Evolutionary conservation across 92 coral and sea anemone genomes (phyloP).

Genomic region (Parazoanthus swiftii): DNA sequence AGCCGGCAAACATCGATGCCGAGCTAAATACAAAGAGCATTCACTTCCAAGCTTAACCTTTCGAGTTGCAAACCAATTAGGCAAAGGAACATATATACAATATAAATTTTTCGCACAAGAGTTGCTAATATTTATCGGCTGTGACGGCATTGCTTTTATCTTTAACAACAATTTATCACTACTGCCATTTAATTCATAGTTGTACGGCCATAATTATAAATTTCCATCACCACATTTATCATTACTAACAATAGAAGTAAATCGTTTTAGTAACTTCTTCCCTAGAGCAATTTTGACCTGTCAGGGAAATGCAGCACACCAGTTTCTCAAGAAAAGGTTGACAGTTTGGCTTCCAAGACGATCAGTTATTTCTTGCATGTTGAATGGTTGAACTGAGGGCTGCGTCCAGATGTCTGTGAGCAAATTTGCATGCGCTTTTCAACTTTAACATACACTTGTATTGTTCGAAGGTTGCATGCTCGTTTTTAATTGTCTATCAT

Average conservation of each 20-base stretch:
- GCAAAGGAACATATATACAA: too few relatives aligned
- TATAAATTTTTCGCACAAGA: not conserved
- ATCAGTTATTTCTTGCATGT: not conserved
- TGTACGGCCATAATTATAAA: constrained; percentile 1
- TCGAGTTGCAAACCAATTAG: too few relatives aligned
- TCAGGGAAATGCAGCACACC: not conserved
- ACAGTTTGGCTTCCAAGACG: not conserved
- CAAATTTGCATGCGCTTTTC: constrained; percentile 28
- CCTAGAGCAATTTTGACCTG: not conserved
- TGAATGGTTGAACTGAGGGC: not conserved
- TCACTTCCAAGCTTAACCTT: too few relatives aligned
- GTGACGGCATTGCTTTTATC: not conserved
- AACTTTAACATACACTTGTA: constrained; percentile 14
- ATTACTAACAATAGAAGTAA: not conserved
- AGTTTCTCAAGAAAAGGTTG: not conserved
- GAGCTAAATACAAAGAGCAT: not conserved
- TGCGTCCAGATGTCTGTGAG: not conserved
- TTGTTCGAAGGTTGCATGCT: constrained; percentile 5
- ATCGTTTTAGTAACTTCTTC: not conserved
- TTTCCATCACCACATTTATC: not conserved
- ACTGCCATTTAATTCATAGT: not conserved
- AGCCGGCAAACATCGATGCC: not conserved
- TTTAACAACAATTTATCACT: not conserved
- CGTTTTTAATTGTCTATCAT: constrained; percentile 14
- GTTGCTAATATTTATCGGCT: not conserved